Percentiles rank a stretch among this genome's conserved stretches.
phyloP scores from a whole-genome alignment of 2,113 vertebrate genomes.

The Narcine bancroftii region DNA sequence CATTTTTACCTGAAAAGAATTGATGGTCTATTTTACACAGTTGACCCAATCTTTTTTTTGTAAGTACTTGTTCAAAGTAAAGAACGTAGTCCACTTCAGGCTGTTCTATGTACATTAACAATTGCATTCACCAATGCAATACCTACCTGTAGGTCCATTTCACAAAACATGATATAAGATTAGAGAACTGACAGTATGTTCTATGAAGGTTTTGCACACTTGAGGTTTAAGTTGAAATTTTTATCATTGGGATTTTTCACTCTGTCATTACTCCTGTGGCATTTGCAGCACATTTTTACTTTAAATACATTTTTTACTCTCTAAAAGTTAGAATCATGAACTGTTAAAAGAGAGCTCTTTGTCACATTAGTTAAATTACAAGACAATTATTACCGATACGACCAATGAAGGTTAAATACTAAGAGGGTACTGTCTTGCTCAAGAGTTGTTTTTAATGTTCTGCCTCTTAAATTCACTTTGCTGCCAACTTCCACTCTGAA shows the following conservation, averaged over 20 bases:
- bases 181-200: background rate
- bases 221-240: background rate
- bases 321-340: background rate
- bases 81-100: background rate
- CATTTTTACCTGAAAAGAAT: slow-evolving; percentile 40
- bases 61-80: background rate
- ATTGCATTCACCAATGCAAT: background rate
- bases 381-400: background rate
- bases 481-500: too few species aligned
- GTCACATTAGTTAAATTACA: too few species aligned
- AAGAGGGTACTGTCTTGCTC: too few species aligned
- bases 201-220: too few species aligned
- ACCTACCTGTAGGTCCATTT: background rate
- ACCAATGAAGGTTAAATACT: background rate
- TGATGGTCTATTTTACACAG: background rate
- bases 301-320: background rate
- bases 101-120: background rate
- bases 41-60: background rate
- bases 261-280: background rate
- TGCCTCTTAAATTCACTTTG: too few species aligned
- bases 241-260: background rate
- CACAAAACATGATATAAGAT: background rate
- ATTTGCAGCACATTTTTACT: background rate
- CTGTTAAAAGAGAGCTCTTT: too few species aligned
- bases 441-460: too few species aligned